Evolutionary conservation across 2,888 invertebrate genomes (phyloP), one percentile per base, ranked within the genome.

Genomic region (Heliconius charithonia): DNA sequence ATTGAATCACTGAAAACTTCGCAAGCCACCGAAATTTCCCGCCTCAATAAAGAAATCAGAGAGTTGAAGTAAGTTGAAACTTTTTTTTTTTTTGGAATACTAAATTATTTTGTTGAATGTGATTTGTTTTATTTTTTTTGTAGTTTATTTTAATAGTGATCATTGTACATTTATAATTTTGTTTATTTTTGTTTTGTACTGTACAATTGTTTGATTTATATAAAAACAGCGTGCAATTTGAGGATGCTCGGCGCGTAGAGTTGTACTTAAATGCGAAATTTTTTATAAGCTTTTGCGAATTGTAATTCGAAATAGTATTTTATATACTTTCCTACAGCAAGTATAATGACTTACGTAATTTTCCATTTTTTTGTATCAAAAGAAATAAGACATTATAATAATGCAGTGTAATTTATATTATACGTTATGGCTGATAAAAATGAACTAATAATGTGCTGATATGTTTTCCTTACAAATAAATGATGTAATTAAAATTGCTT

Each of bases 51-150:
- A 59, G 91, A 94, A 83, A 87, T 94, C 19, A 88, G 89, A 6
- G 90, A 91, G 19, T 84, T 94, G 25, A 93, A 90, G 94, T 93
- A 89, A 93, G 93, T 91, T 70, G 12, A 62, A 27, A 56, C 16
- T 65, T 77, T 62, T 1, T 22, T 9, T 37, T 16, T 19, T 1
- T 29, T 29, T 29, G 3, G 10, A n/a, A 41, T 4, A 19, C 19
- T n/a, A 19, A 51, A 59, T 59, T n/a, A 3, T n/a, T 59, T n/a
- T n/a, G 59, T 9, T n/a, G 1, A 56, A 56, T 59, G 59, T n/a
- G 1, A 7, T n/a, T 59, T 7, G 3, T 45, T 45, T 16, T 0
- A 45, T 3, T 45, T 12, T 45, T 45, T 45, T 45, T 16, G 1
- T 19, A 19, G 2, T 51, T 59, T 3, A n/a, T 1, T 59, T 27